Evolutionary conservation across 2,888 invertebrate species (phyloP), one percentile per base, ranked within the genome.

Genomic region (Creontiades dilutus): DNA sequence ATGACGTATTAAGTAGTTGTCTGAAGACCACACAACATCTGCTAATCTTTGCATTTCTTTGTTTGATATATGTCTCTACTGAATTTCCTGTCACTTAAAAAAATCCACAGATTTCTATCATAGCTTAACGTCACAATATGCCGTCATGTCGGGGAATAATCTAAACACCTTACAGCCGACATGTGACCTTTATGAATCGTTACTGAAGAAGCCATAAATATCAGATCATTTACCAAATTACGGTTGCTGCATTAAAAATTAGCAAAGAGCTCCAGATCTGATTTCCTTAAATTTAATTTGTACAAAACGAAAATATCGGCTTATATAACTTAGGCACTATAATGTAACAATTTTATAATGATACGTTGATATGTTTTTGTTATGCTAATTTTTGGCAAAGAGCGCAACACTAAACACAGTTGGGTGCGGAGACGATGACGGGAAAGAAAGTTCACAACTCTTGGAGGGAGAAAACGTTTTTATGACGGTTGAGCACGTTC

Each of bases 111-210:
- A 0, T 98, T 96, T 94, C 98, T 98, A 93, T 99, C 99, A 93
- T 98, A 99, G 93, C 99, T 97, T 61, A 98, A 99, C 12, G 98
- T 96, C 0, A 99, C 99, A 94, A 99, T 97, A 94, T 99, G 99
- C 93, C 96, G 96, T 0, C 99, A 99, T 57, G 99, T 99, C 0
- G 99, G 99, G 14, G 99, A 95, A 93, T 99, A 99, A 93, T 99
- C 99, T 0, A 99, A 95, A 93, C 98, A 98, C 88, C 97, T 96
- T 0, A 99, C 99, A 91, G 99, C 99, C 78, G 97, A 96, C 7
- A 98, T 97, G 93, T 99, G 99, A 93, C 99, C 99, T 94, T 96
- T 96, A 93, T 99, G 99, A 16, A 99, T 96, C 93, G 97, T 97
- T 0, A 97, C 93, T 0, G 99, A 98, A 90, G 95, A 94, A 78